Evolutionary conservation across 2,888 invertebrate genomes (phyloP), one percentile per base, ranked within the genome.

Genomic region (Idaea biselata): DNA sequence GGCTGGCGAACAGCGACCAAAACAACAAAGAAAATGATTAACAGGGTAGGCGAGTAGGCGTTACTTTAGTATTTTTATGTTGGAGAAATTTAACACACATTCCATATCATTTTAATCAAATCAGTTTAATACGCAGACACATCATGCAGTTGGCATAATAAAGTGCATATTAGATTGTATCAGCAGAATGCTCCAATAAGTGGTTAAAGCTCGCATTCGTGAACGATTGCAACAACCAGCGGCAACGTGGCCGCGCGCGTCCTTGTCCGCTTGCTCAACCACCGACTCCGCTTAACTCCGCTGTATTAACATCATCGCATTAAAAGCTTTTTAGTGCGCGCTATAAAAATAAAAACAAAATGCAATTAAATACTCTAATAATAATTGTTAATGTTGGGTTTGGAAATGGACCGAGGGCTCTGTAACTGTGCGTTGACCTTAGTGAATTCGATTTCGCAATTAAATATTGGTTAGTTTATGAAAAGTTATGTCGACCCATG

Each of bases 201-300:
- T 56, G 56, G 56, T 56, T 68, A 68, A 71, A 73, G 68, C 68
- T 74, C 67, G 61, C 68, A 73, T 69, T 67, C 62, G 69, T 69
- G 61, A 63, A 72, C 62, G 73, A 74, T 80, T 81, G 82, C 82
- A 68, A 76, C 79, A 83, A 72, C 70, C 74, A 74, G 68, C 67
- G 70, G 71, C 25, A 44, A 44, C 68, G 72, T 68, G 63, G 67
- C 79, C 70, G 76, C 79, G 74, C 74, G 74, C 84, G 90, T 87
- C 90, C 89, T 89, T 89, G 87, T 79, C 72, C 75, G 79, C 78
- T 91, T 89, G 83, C 89, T 73, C 85, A 88, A 89, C 82, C 64
- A 81, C 73, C 87, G 86, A 88, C 85, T 78, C 84, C 59, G 68
- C 69, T 68, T 67, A 69, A 82, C 83, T 75, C 78, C 72, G 76